Conservation (phyloP, 2,888 invertebrate species). For the Scaptodrosophila latifasciaeformis region DNA sequence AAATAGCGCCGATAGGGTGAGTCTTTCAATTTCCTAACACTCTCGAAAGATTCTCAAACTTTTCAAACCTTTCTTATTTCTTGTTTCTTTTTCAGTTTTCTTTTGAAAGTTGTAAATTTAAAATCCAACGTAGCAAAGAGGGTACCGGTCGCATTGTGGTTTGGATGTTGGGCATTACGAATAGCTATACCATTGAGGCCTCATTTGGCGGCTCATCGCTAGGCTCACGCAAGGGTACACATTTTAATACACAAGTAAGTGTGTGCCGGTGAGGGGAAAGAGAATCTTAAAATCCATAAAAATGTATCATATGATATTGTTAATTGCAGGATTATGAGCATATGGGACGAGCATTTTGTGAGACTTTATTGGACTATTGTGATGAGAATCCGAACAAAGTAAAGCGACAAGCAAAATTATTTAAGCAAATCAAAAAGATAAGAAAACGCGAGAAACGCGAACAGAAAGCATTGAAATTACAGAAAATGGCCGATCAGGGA, state of each 20-base stretch:
- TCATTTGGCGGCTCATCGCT: conserved; percentile 93
- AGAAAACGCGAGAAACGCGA: conserved; percentile 74
- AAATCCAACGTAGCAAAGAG: conserved; percentile 94
- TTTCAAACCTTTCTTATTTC: neutral
- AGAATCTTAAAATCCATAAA: neutral
- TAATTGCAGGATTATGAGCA: conserved; percentile 82
- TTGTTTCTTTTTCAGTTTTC: conserved; percentile 82
- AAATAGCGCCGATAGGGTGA: conserved; percentile 91
- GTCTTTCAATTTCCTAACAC: conserved; percentile 80
- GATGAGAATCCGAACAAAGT: conserved; percentile 90
- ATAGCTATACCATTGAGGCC: conserved; percentile 96
- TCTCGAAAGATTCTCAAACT: neutral
- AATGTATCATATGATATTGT: neutral
- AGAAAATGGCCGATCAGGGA: conserved; percentile 75
- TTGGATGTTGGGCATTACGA: conserved; percentile 95
- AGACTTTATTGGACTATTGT: conserved; percentile 92
- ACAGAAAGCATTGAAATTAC: conserved; percentile 75
- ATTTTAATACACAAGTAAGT: conserved; percentile 82
- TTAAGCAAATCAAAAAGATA: conserved; percentile 74
- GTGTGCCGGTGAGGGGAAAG: too few species aligned
- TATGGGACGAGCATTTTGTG: conserved; percentile 92
- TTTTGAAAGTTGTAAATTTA: conserved; percentile 95
- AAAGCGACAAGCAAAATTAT: conserved; percentile 73
- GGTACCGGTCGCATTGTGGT: conserved; percentile 95
- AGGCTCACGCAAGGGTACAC: conserved; percentile 87